Conservation (phyloP, 2,797 vertebrate species). For the Diplodus sargus region DNA sequence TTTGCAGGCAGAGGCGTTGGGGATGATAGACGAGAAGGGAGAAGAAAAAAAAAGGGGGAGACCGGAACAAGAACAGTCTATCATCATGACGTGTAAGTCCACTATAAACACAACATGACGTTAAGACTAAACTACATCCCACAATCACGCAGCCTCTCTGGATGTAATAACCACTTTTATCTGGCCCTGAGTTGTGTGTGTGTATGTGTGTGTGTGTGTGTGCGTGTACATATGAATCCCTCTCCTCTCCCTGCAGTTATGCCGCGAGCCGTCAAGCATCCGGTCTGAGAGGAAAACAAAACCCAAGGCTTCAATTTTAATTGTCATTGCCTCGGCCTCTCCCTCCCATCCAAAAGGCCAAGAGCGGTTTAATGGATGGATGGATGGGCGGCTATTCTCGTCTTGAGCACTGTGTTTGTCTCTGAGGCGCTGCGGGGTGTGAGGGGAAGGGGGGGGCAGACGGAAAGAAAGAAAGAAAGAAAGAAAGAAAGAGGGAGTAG, state of each 20-base stretch:
- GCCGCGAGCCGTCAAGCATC: conserved; percentile 65
- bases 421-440: conserved; percentile 31
- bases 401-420: conserved; percentile 51
- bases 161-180: conserved; percentile 65
- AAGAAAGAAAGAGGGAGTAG: conserved; percentile 10
- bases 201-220: too few relatives aligned
- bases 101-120: conserved; percentile 56
- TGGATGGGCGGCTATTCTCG: conserved; percentile 55
- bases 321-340: conserved; percentile 50
- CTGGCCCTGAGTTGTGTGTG: background rate
- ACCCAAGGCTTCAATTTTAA: conserved; percentile 58
- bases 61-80: conserved; percentile 43
- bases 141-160: conserved; percentile 49
- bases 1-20: conserved; percentile 29
- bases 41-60: conserved; percentile 9
- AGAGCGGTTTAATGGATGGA: conserved; percentile 63
- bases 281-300: conserved; percentile 61
- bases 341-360: conserved; percentile 35
- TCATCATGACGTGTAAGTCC: conserved; percentile 50
- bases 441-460: background rate
- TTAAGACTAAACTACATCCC: conserved; percentile 68
- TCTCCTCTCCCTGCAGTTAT: conserved; percentile 50
- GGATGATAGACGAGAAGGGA: background rate
- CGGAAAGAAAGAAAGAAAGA: background rate
- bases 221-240: conserved; percentile 36